phyloP scores from a whole-genome alignment of 1,140 invertebrate genomes.

The Aphelenchoides besseyi region DNA sequence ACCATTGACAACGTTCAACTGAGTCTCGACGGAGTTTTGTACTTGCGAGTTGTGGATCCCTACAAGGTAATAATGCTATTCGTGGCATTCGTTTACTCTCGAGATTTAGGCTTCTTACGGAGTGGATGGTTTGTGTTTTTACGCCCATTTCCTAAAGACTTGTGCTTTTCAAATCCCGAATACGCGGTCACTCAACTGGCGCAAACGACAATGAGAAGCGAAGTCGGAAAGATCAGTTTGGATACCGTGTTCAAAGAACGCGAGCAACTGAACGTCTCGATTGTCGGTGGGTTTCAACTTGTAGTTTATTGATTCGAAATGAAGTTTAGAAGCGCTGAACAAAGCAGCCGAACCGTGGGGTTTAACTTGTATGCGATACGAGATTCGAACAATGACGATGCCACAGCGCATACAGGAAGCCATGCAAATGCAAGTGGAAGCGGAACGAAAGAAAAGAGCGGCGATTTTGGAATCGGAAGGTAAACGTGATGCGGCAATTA shows the following conservation, averaged over 20 bases:
- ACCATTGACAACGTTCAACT: slow-evolving; percentile 82
- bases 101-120: slow-evolving; percentile 66
- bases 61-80: slow-evolving; percentile 70
- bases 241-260: slow-evolving; percentile 95
- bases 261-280: slow-evolving; percentile 88
- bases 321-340: slow-evolving; percentile 77
- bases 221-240: slow-evolving; percentile 93
- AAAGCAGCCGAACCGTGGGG: slow-evolving; percentile 97
- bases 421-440: slow-evolving; percentile 97
- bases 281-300: slow-evolving; percentile 69
- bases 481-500: slow-evolving; percentile 83
- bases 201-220: slow-evolving; percentile 97
- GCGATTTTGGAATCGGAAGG: slow-evolving; percentile 90
- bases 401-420: slow-evolving; percentile 90
- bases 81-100: slow-evolving; percentile 5
- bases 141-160: too few relatives aligned
- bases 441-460: slow-evolving; percentile 90
- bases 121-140: too few relatives aligned
- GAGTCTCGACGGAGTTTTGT: slow-evolving; percentile 93
- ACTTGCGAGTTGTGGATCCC: slow-evolving; percentile 85
- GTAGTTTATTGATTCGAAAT: not conserved
- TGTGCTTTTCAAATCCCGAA: too few relatives aligned
- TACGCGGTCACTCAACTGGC: slow-evolving; percentile 98
- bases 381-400: slow-evolving; percentile 92
- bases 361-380: slow-evolving; percentile 91